phyloP scores from a whole-genome alignment of 2,797 vertebrate species.

The Ictinia mississippiensis region DNA sequence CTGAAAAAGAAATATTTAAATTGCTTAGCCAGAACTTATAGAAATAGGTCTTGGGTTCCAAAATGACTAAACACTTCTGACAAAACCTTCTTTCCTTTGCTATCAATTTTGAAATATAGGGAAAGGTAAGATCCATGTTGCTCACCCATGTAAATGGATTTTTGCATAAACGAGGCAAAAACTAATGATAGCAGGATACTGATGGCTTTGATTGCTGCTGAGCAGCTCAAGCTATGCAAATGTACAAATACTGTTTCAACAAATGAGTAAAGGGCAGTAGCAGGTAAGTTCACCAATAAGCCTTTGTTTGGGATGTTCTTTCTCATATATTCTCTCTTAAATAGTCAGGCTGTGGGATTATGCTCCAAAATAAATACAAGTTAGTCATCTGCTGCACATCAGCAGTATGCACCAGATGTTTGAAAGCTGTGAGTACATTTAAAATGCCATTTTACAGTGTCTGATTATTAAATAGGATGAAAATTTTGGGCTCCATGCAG shows the following conservation, averaged over 20 bases:
- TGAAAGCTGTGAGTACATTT: slow-evolving; percentile 40
- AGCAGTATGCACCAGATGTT: slow-evolving; percentile 35
- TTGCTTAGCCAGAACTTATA: background rate
- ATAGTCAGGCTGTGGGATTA: slow-evolving; percentile 8
- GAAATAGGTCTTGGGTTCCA: background rate
- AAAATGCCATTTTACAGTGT: slow-evolving; percentile 34
- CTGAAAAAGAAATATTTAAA: background rate
- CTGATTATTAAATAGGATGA: slow-evolving; percentile 41
- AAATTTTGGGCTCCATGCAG: slow-evolving; percentile 2
- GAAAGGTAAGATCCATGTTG: background rate
- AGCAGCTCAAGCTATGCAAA: slow-evolving; percentile 41
- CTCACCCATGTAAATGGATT: background rate
- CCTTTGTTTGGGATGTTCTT: slow-evolving; percentile 35
- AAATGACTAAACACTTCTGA: background rate
- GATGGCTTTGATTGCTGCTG: background rate
- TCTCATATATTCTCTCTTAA: slow-evolving; percentile 31
- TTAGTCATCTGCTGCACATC: background rate
- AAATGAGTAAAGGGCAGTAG: slow-evolving; percentile 27
- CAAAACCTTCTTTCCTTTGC: background rate
- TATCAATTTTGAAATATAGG: background rate
- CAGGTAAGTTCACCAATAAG: slow-evolving; percentile 24
- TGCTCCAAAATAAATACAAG: slow-evolving; percentile 47
- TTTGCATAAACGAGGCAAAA: slow-evolving; percentile 34
- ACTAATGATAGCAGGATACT: background rate
- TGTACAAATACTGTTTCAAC: slow-evolving; percentile 8